These are phyloP conservation scores for Typhlichthys subterraneus DNA, from an alignment of 2,797 vertebrate genomes.

Conservation along the genomic window DNA sequence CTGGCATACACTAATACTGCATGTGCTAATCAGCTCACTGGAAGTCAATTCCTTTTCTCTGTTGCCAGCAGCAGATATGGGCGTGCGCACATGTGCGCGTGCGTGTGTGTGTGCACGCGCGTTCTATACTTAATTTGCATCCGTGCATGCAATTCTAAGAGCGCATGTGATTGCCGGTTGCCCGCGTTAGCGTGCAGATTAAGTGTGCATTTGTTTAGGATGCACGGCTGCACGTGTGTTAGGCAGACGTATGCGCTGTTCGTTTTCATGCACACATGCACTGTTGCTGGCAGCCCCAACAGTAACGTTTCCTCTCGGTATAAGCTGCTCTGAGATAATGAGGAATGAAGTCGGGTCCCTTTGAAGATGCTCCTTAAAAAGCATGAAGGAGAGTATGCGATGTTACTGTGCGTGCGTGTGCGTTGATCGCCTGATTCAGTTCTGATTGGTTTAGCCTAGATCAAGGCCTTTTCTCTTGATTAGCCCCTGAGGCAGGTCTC, in stretches of 20 bases:
- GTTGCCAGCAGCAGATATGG: slow-evolving; percentile 5
- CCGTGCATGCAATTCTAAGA: neutral
- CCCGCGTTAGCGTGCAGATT: too few relatives aligned
- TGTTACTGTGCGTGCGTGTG: slow-evolving; percentile 10
- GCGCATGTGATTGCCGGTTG: neutral
- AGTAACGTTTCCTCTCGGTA: slow-evolving; percentile 23
- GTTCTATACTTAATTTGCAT: neutral
- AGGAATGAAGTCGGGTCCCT: slow-evolving; percentile 55
- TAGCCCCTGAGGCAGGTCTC: slow-evolving; percentile 54
- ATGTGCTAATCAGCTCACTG: slow-evolving; percentile 50
- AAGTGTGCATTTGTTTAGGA: too few relatives aligned
- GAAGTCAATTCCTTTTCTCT: slow-evolving; percentile 33
- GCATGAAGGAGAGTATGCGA: slow-evolving; percentile 39
- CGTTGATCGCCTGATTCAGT: slow-evolving; percentile 25
- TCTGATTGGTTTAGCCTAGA: slow-evolving; percentile 52
- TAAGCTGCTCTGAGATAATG: slow-evolving; percentile 62
- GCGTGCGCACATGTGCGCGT: neutral
- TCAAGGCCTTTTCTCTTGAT: slow-evolving; percentile 64
- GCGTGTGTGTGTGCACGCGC: neutral
- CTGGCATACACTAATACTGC: slow-evolving; percentile 47
- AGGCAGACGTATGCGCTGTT: too few relatives aligned
- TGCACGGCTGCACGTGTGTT: neutral
- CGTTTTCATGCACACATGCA: too few relatives aligned
- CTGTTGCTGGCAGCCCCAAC: neutral
- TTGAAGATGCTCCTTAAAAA: slow-evolving; percentile 66